Percentiles rank a stretch among this genome's conserved stretches.
These are phyloP conservation scores for Rutilus rutilus DNA, from an alignment of 2,113 vertebrate species.

Conservation along the genomic window DNA sequence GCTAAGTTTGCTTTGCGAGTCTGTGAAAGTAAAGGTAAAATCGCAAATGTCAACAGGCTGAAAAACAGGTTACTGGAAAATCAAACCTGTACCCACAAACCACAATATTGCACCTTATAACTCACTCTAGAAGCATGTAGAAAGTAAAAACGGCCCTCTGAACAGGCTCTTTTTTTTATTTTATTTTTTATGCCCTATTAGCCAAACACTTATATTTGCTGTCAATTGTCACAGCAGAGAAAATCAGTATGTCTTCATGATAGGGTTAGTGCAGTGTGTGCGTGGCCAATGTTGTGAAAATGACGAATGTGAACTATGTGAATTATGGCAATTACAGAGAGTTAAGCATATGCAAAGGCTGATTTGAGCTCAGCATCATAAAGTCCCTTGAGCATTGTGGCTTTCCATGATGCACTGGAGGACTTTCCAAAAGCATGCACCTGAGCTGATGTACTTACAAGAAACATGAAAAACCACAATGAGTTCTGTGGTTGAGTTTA, in stretches of 20 bases:
- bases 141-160: no score
- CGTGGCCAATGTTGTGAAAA: no score
- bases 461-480: neutral
- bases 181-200: no score
- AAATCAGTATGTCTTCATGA: neutral
- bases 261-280: no score
- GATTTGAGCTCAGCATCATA: neutral
- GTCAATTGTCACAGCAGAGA: neutral
- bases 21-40: neutral
- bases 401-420: neutral
- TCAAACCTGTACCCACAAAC: neutral
- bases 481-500: neutral
- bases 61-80: neutral
- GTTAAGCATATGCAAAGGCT: neutral
- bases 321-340: no score
- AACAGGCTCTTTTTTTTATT: no score
- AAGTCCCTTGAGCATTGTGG: neutral
- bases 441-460: neutral
- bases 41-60: neutral
- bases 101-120: neutral
- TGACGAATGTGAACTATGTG: no score
- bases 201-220: no score
- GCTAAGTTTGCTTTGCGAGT: neutral
- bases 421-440: neutral
- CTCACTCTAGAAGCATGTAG: no score